phyloP scores from a whole-genome alignment of 2,888 invertebrate species.

The Spatulosminthurus flaviceps region DNA sequence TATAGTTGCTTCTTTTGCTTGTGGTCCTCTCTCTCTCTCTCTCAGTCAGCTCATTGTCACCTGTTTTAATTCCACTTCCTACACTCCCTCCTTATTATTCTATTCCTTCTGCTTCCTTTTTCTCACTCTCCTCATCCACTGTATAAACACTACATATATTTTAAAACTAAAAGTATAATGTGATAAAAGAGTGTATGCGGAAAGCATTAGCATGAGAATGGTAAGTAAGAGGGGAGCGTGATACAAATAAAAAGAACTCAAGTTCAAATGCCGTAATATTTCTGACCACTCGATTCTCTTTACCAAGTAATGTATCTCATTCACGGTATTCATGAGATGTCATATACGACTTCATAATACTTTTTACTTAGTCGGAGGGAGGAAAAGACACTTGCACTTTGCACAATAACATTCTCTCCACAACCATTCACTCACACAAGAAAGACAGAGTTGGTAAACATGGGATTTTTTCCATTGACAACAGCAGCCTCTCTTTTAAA shows the following conservation, averaged over 20 bases:
- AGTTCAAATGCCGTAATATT: slow-evolving; percentile 26
- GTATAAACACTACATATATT: not conserved
- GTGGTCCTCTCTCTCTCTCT: not conserved
- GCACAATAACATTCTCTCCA: too few species aligned
- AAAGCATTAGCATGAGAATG: slow-evolving; percentile 1
- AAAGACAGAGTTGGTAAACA: too few species aligned
- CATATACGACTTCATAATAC: not conserved
- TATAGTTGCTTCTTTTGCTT: too few species aligned
- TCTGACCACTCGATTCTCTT: slow-evolving; percentile 18
- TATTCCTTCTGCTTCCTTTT: not conserved
- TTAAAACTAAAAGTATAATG: not conserved
- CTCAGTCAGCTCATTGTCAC: not conserved
- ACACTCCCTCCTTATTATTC: not conserved
- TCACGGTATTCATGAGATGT: not conserved
- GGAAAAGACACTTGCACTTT: not conserved
- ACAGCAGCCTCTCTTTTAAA: slow-evolving; percentile 3
- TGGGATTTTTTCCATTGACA: slow-evolving; percentile 20
- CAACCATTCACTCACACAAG: too few species aligned
- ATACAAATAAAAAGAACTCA: not conserved
- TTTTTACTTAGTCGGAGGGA: not conserved
- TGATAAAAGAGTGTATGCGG: not conserved
- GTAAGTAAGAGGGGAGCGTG: slow-evolving; percentile 6
- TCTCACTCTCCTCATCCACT: not conserved
- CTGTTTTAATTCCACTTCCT: not conserved
- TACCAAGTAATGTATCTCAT: not conserved